These are phyloP conservation scores for Noctilio leporinus DNA, from an alignment of 2,113 vertebrate genomes.

Conservation along the genomic window DNA sequence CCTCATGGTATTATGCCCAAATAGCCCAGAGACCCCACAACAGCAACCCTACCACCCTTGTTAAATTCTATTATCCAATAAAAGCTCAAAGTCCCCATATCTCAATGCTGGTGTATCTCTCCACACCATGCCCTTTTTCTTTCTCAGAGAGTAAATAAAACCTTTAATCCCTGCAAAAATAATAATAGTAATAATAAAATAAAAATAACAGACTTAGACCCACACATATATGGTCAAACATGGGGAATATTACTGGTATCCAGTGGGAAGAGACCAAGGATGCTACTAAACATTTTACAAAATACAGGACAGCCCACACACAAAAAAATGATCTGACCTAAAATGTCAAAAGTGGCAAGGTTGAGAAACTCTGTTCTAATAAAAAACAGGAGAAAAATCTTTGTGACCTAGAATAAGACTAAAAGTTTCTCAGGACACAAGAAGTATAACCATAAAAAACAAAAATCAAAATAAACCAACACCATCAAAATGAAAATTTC, in stretches of 20 bases:
- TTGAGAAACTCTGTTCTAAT: not conserved
- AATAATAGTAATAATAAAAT: too few species aligned
- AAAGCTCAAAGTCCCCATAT: too few species aligned
- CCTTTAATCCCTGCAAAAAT: too few species aligned
- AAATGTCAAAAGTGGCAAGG: not conserved
- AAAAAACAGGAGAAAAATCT: not conserved
- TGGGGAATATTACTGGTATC: not conserved
- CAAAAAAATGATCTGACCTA: not conserved
- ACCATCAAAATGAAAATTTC: not conserved
- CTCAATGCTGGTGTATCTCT: too few species aligned
- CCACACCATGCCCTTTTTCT: too few species aligned
- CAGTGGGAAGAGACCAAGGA: not conserved
- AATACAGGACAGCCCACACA: not conserved
- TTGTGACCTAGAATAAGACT: not conserved
- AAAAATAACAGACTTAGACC: too few species aligned
- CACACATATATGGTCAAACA: not conserved
- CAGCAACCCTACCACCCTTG: too few species aligned
- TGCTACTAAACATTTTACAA: not conserved
- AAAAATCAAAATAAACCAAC: not conserved
- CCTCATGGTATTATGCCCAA: too few species aligned
- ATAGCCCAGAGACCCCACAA: too few species aligned
- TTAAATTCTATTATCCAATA: too few species aligned
- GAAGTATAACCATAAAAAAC: not conserved
- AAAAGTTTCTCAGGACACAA: not conserved
- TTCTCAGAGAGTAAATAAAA: too few species aligned